Conservation (phyloP, 2,888 invertebrate species). For the Glyphotaelius pellucidus region DNA sequence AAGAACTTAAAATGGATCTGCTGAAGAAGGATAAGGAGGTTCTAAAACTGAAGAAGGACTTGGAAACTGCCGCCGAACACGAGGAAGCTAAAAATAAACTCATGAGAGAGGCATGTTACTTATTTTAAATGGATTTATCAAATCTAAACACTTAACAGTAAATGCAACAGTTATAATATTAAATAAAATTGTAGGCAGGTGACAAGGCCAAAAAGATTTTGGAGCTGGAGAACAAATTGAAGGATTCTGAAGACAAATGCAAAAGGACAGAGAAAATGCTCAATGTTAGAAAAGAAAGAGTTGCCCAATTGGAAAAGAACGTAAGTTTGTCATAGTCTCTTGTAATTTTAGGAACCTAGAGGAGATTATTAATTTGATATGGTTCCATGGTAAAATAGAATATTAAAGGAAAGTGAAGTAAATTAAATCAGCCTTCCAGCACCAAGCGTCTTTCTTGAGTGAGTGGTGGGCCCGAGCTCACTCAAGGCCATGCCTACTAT, state of each 20-base stretch:
- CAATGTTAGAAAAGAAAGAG: conserved; percentile 77
- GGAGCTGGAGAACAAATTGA: conserved; percentile 82
- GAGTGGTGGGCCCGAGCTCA: too few species aligned
- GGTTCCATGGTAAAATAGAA: too few species aligned
- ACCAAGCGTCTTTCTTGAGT: too few species aligned
- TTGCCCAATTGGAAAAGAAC: conserved; percentile 80
- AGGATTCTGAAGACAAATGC: conserved; percentile 82
- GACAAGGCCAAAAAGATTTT: conserved; percentile 80
- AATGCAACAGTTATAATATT: background rate
- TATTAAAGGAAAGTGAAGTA: too few species aligned
- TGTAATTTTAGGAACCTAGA: background rate
- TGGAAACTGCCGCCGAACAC: conserved; percentile 74
- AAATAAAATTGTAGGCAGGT: conserved; percentile 74
- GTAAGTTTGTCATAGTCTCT: conserved; percentile 70
- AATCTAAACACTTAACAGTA: background rate
- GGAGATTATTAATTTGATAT: background rate
- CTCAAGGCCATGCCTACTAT: too few species aligned
- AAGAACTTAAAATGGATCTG: conserved; percentile 81
- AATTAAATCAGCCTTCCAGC: too few species aligned
- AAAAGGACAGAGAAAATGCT: conserved; percentile 79
- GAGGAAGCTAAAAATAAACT: conserved; percentile 79
- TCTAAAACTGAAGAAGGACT: conserved; percentile 79
- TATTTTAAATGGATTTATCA: background rate
- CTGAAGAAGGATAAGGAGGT: conserved; percentile 81
- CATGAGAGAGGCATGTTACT: conserved; percentile 76